Base-by-base conservation (phyloP, 2,113 vertebrate species). In the Megalops atlanticus region DNA sequence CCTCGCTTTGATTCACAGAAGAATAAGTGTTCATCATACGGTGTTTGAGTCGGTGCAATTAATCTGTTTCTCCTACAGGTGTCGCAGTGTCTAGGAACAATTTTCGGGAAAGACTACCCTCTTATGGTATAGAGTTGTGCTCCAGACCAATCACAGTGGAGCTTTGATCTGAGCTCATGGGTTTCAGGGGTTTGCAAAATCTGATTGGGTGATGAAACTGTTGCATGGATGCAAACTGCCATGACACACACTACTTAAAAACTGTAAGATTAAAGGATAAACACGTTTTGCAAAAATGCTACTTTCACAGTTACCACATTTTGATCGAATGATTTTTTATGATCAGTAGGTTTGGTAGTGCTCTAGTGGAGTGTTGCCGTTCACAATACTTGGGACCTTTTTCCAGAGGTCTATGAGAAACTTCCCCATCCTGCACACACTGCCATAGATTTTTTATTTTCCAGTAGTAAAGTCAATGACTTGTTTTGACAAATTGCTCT, bases 21-120 rank as follows among this genome's bases (percentile, higher is more conserved):
- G 39, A 74, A 74, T 74, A 43, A 73, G 38, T 38, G 21, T 40
- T 40, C 24, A 21, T 52, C 1, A 31, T 73, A 38, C 8, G 24
- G 40, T 16, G 10, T 40, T 52, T 54, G 38, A 74, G 31, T 54
- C 35, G 38, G 80, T 76, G 16, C 76, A 79, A 80, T 83, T 80
- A 64, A 18, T 49, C 15, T 83, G 0, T 73, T 74, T 69, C 79
- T 58, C 70, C 71, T 16, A 33, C 72, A 92, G 91, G 90, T 84
- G 86, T 90, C 38, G 86, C 90, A 33, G 89, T 90, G 40, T 89
- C 85, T 72, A 88, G 77, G 81, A 91, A 81, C 82, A 85, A 85
- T 85, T 87, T 89, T 78, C 79, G 87, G 76, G 87, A 89, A 81
- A 83, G 84, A 47, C 86, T 87, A 45, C 92, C 91, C 27, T 72